A percentile compares a stretch with the other conserved stretches of the same genome.
Evolutionary conservation across 2,888 invertebrate genomes (phyloP).

Genomic region (Macropis europaea): DNA sequence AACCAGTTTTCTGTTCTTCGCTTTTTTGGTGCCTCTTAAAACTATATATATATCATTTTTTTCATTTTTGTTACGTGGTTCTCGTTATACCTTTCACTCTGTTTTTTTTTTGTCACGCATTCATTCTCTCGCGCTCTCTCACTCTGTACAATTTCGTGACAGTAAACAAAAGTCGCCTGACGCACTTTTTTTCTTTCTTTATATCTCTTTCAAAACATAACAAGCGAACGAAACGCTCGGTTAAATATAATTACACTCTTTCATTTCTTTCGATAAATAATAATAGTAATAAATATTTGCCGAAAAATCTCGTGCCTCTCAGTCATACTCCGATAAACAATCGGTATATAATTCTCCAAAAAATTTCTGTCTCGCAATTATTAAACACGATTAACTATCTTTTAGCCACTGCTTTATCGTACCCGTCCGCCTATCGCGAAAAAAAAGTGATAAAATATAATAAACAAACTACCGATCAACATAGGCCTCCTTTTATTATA

Average conservation of each 20-base stretch:
- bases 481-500: slow-evolving; percentile 35
- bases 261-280: slow-evolving; percentile 59
- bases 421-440: slow-evolving; percentile 32
- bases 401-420: slow-evolving; percentile 25
- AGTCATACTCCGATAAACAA: slow-evolving; percentile 53
- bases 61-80: slow-evolving; percentile 7
- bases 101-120: neutral
- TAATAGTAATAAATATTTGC: slow-evolving; percentile 64
- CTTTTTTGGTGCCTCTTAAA: slow-evolving; percentile 46
- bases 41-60: slow-evolving; percentile 22
- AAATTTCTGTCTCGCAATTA: slow-evolving; percentile 37
- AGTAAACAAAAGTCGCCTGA: slow-evolving; percentile 37
- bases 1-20: slow-evolving; percentile 18
- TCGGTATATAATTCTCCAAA: slow-evolving; percentile 55
- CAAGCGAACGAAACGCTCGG: slow-evolving; percentile 65
- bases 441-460: neutral
- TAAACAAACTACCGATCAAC: slow-evolving; percentile 27
- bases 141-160: slow-evolving; percentile 44
- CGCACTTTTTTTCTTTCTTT: slow-evolving; percentile 22
- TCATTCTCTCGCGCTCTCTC: slow-evolving; percentile 1
- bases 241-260: slow-evolving; percentile 50
- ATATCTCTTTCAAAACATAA: slow-evolving; percentile 66
- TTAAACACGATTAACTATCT: slow-evolving; percentile 34
- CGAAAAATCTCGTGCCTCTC: slow-evolving; percentile 52
- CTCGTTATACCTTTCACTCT: slow-evolving; percentile 9